Evolutionary conservation across 2,888 invertebrate genomes (phyloP).

Genomic region (Venustoraphidia nigricollis): DNA sequence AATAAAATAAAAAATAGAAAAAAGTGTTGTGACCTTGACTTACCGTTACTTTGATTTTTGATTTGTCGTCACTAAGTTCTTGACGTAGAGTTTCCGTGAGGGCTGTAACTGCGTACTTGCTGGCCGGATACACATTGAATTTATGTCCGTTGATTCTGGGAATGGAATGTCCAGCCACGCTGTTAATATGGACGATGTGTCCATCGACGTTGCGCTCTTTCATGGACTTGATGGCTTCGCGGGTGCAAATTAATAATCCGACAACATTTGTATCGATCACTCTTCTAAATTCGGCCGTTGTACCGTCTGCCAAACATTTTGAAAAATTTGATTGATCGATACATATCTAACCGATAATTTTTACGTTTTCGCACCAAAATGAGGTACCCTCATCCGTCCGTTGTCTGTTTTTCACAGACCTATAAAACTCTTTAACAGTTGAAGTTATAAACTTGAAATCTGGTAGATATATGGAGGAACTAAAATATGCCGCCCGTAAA

Average conservation of each 20-base stretch:
- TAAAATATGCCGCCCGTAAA: too few species aligned
- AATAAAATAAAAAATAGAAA: too few species aligned
- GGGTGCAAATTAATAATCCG: conserved; percentile 35
- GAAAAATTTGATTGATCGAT: too few species aligned
- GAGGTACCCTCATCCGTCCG: too few species aligned
- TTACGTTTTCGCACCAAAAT: too few species aligned
- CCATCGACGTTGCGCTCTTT: conserved; percentile 31
- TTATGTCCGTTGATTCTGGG: conserved; percentile 32
- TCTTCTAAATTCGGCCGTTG: conserved; percentile 22
- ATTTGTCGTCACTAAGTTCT: conserved; percentile 28
- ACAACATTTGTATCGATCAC: conserved; percentile 39
- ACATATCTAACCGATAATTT: too few species aligned
- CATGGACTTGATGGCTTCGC: conserved; percentile 39
- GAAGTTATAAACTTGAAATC: too few species aligned
- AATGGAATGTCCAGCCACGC: conserved; percentile 31
- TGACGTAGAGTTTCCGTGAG: conserved; percentile 38
- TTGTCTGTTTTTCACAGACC: too few species aligned
- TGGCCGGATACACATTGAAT: conserved; percentile 37
- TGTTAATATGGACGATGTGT: conserved; percentile 45
- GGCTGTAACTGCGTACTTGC: conserved; percentile 39
- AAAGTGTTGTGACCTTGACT: not conserved
- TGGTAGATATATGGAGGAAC: too few species aligned
- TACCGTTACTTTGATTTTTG: conserved; percentile 11
- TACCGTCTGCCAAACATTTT: not conserved
- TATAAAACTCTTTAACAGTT: too few species aligned